phyloP scores from a whole-genome alignment of 2,888 invertebrate genomes.

The Doris montereyensis region DNA sequence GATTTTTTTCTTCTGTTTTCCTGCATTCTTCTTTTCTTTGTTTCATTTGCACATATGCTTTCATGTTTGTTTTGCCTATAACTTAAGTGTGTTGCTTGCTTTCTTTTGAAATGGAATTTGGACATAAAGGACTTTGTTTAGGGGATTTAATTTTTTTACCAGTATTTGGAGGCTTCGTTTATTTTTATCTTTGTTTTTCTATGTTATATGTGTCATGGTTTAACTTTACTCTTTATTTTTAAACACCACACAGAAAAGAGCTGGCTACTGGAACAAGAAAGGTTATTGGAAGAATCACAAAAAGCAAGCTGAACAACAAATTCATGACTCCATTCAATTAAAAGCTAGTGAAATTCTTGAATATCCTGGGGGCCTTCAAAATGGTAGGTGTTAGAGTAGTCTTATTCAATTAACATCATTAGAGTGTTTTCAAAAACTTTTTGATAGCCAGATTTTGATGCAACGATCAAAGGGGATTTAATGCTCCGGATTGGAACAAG shows the following conservation, averaged over 20 bases:
- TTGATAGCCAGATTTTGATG: no score
- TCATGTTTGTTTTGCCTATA: no score
- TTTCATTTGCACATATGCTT: no score
- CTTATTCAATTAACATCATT: no score
- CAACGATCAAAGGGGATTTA: no score
- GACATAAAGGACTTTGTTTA: background rate
- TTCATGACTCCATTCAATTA: background rate
- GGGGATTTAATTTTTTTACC: background rate
- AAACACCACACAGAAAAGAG: conserved; percentile 39
- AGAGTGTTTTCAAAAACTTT: no score
- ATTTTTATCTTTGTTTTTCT: background rate
- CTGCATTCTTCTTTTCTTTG: no score
- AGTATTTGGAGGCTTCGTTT: background rate
- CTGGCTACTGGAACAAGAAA: conserved; percentile 38
- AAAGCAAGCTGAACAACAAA: background rate
- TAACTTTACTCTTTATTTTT: no score
- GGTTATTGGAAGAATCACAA: conserved; percentile 11
- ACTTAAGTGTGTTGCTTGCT: no score
- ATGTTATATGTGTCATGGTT: no score
- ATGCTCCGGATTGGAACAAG: no score
- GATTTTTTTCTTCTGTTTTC: no score
- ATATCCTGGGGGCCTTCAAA: conserved; percentile 33
- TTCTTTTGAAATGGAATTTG: background rate
- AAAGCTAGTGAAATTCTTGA: conserved; percentile 31
- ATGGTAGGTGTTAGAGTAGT: conserved; percentile 18